Conservation (phyloP, 2,888 invertebrate species). For the Drosophila percnosoma region DNA sequence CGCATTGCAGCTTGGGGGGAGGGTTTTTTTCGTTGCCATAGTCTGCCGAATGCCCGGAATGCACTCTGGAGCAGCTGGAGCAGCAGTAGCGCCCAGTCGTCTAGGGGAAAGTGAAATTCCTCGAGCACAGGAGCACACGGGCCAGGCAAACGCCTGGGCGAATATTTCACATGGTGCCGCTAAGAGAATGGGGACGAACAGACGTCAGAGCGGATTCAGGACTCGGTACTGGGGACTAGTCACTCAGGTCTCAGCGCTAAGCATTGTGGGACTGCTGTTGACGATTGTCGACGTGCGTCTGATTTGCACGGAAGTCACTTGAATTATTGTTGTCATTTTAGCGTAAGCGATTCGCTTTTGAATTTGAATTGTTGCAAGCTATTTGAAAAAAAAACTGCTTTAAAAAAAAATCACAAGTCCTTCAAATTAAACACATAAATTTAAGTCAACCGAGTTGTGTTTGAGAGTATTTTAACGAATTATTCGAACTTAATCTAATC, state of each 20-base stretch:
- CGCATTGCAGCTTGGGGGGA: conserved; percentile 29
- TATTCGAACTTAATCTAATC: not conserved
- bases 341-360: conserved; percentile 41
- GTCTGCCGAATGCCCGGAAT: conserved; percentile 58
- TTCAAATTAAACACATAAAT: not conserved
- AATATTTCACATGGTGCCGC: conserved; percentile 64
- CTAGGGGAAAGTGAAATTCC: conserved; percentile 73
- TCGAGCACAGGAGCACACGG: conserved; percentile 40
- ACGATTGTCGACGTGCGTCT: conserved; percentile 52
- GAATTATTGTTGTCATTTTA: conserved; percentile 63
- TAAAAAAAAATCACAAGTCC: not conserved
- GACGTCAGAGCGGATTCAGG: conserved; percentile 2
- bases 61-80: conserved; percentile 35
- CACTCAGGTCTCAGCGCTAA: not conserved
- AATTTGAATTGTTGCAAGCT: conserved; percentile 14
- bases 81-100: conserved; percentile 23
- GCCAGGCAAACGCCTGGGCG: conserved; percentile 36
- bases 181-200: conserved; percentile 10
- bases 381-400: not conserved
- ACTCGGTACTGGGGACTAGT: not conserved
- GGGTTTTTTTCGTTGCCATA: conserved; percentile 31
- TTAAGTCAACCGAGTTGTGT: not conserved
- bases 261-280: conserved; percentile 4
- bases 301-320: conserved; percentile 67
- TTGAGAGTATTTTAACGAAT: not conserved